A percentile compares a stretch with the other conserved stretches of the same genome.
Evolutionary conservation across 2,797 vertebrate species (phyloP).

Genomic region (Tokudaia muenninki): DNA sequence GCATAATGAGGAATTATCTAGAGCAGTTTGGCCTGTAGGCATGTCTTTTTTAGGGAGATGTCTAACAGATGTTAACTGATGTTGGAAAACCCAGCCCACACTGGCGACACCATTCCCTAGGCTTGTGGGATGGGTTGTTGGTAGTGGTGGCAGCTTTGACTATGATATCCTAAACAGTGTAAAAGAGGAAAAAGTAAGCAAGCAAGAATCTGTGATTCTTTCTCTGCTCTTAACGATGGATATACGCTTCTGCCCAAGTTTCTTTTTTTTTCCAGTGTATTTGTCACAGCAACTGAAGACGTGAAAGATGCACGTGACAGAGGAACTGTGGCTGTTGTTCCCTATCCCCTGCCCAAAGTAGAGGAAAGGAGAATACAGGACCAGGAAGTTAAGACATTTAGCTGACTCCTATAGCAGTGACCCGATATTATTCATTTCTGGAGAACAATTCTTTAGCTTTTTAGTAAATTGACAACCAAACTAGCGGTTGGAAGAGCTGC

Average conservation of each 20-base stretch:
- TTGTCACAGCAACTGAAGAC: neutral
- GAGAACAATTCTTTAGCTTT: neutral
- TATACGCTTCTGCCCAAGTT: neutral
- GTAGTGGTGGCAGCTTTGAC: neutral
- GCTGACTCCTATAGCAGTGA: neutral
- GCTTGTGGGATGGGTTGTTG: neutral
- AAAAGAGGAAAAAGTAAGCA: neutral
- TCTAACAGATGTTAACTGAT: neutral
- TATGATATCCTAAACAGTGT: no score
- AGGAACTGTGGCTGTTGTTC: neutral
- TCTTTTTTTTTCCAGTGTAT: neutral
- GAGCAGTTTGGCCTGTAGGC: neutral
- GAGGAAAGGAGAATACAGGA: neutral
- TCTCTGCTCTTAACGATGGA: neutral
- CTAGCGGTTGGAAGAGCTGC: neutral
- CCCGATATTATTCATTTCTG: neutral
- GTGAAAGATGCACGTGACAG: no score
- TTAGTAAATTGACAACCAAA: neutral
- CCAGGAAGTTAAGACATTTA: neutral
- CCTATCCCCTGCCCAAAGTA: neutral
- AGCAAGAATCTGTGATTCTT: neutral
- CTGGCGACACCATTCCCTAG: neutral
- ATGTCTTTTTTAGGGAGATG: neutral
- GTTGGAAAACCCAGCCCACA: neutral
- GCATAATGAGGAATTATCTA: neutral